Evolutionary conservation across 2,888 invertebrate genomes (phyloP), one percentile per base, ranked within the genome.

Genomic region (Tholera decimalis): DNA sequence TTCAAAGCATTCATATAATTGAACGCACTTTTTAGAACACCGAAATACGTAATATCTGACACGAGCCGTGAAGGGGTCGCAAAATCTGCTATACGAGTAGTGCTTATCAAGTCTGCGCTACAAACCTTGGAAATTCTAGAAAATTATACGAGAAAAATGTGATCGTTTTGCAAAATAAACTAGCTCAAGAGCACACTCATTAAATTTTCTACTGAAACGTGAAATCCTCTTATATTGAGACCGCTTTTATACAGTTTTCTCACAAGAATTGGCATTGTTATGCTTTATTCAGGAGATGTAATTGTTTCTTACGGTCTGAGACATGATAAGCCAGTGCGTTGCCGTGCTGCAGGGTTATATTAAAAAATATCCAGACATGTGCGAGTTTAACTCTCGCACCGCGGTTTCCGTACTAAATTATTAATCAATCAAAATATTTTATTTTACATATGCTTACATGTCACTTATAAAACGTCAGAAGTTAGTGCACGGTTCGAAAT

Each of bases 1-100:
- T 64, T 64, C 20, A 41, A 41, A 51, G 33, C 11, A 35, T 20
- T 18, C 9, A 41, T 51, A 22, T 11, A 28, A 33, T 13, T n/a
- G n/a, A 35, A 51, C n/a, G 13, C 35, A 20, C 4, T 11, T 35
- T 44, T 9, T 35, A 67, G 28, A 4, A 44, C 35, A 33, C 11
- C 30, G 39, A 61, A 41, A 43, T 26, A 18, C 46, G 26, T 28
- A 46, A 46, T 49, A 43, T 28, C 20, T 11, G 24, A 28, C 26
- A 35, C 11, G 18, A 43, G 28, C 15, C 24, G 11, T 24, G 28
- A 43, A 43, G 26, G n/a, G 26, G 5, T 11, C 13, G 13, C 43
- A 13, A 28, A 18, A 18, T 43, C 41, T 13, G 22, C n/a, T 46
- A 43, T 15, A 33, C n/a, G 15, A 44, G 59, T 11, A 1, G 11